Evolutionary conservation across 2,888 invertebrate species (phyloP).

Genomic region (Cerceris rybyensis): DNA sequence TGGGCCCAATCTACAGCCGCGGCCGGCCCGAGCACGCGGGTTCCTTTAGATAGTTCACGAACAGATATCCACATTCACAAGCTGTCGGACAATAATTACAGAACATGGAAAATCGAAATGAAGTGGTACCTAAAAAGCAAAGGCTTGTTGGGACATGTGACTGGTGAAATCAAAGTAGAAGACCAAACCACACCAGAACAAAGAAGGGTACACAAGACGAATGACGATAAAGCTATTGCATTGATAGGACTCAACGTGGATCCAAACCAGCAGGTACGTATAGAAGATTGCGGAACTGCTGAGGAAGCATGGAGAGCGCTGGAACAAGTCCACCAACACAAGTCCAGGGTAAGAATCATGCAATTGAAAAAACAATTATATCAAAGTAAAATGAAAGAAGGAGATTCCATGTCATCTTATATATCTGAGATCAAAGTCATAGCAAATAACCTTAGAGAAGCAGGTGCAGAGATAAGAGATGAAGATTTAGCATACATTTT

Average conservation of each 20-base stretch:
- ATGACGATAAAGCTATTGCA: constrained; percentile 5
- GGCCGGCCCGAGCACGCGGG: no score
- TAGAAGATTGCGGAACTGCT: constrained; percentile 8
- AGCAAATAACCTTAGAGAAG: not conserved
- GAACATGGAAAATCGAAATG: not conserved
- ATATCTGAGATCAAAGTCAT: not conserved
- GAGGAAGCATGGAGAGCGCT: constrained; percentile 2
- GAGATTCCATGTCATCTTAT: not conserved
- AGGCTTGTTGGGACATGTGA: not conserved
- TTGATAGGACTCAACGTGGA: not conserved
- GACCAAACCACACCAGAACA: not conserved
- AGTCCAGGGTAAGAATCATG: constrained; percentile 1
- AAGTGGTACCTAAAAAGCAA: not conserved
- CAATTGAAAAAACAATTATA: constrained; percentile 15
- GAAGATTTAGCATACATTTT: not conserved
- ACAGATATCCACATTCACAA: not conserved
- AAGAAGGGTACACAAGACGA: not conserved
- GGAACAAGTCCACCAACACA: constrained; percentile 15
- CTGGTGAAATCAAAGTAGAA: no score
- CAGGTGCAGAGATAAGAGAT: not conserved
- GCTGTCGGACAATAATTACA: constrained; percentile 8
- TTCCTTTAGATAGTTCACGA: no score
- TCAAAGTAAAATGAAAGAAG: not conserved
- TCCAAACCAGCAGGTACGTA: not conserved
- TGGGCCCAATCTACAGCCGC: no score